These are phyloP conservation scores for Okapia johnstoni DNA, from an alignment of 2,113 vertebrate species.

Conservation along the genomic window DNA sequence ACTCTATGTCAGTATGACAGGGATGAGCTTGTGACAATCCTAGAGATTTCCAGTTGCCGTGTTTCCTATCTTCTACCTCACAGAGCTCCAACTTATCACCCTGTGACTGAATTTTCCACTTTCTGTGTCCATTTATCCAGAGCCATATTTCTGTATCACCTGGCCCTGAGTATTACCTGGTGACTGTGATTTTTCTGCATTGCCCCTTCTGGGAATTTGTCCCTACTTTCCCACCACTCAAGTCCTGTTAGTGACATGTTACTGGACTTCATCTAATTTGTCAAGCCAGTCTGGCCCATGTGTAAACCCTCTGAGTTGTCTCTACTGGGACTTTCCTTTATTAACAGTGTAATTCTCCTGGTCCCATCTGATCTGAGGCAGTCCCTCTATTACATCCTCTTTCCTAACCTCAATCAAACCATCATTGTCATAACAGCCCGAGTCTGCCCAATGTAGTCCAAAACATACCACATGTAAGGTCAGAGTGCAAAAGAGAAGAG, in stretches of 20 bases:
- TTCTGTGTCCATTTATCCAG: neutral
- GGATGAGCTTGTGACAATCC: neutral
- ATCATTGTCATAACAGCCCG: neutral
- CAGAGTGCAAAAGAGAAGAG: neutral
- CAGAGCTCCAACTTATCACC: neutral
- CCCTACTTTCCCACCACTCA: neutral
- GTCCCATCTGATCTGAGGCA: neutral
- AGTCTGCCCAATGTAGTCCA: neutral
- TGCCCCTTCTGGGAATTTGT: neutral
- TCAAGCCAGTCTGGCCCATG: no score
- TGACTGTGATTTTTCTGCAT: neutral
- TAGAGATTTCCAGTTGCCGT: neutral
- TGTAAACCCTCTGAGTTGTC: neutral
- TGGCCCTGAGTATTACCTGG: neutral
- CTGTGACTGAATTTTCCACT: no score
- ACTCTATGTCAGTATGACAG: neutral
- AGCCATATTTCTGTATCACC: neutral
- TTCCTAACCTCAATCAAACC: neutral
- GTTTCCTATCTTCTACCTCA: neutral
- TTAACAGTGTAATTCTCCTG: neutral
- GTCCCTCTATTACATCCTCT: neutral
- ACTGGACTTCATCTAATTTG: neutral
- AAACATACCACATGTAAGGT: neutral
- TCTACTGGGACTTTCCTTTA: neutral
- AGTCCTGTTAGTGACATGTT: neutral